Evolutionary conservation across 2,113 vertebrate genomes (phyloP).

Genomic region (Rattus rattus): DNA sequence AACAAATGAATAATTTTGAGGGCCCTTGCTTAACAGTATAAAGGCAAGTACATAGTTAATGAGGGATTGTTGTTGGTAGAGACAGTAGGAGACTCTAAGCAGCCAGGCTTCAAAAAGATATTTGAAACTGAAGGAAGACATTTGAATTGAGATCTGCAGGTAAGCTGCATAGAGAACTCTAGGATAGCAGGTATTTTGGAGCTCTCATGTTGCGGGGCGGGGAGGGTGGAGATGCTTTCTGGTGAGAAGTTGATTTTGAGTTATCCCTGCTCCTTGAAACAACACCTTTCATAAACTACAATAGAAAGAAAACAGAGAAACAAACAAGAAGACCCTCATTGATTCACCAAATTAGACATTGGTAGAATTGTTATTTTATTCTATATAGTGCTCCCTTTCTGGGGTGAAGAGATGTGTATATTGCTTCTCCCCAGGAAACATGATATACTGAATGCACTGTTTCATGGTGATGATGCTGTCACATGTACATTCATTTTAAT

Average conservation of each 20-base stretch:
- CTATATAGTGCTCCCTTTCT: neutral
- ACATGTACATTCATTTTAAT: neutral
- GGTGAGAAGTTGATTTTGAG: neutral
- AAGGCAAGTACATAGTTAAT: neutral
- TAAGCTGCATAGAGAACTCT: neutral
- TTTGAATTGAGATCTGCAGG: neutral
- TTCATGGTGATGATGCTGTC: neutral
- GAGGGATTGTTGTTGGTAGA: neutral
- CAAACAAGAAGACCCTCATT: neutral
- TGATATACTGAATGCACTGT: neutral
- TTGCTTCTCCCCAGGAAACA: neutral
- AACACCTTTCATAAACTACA: neutral
- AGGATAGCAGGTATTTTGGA: too few species aligned
- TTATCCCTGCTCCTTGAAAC: neutral
- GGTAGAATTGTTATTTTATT: neutral
- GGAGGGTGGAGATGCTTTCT: neutral
- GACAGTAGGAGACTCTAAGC: neutral
- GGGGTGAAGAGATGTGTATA: neutral
- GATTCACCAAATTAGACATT: neutral
- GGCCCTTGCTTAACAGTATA: neutral
- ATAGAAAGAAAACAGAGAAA: neutral
- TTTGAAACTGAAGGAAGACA: neutral
- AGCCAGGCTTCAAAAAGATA: neutral
- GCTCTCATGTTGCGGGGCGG: neutral
- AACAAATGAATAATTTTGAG: neutral